Conservation (phyloP, 2,113 vertebrate species). For the Hemibagrus wyckioides region DNA sequence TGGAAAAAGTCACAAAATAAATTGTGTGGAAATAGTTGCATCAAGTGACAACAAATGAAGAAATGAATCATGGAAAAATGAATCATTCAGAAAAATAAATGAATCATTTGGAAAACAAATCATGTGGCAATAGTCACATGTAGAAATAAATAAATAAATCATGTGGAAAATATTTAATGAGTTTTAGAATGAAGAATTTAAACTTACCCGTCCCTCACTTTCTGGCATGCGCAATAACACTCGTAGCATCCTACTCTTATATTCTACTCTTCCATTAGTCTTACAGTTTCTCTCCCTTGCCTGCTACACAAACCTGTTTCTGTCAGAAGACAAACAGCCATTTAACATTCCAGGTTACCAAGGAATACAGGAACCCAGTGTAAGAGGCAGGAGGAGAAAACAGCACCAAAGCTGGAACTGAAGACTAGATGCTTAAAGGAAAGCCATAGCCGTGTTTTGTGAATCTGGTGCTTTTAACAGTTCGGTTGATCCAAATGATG, state of each 20-base stretch:
- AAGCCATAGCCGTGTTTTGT: neutral
- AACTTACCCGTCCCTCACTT: conserved; percentile 30
- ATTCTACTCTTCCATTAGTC: conserved; percentile 59
- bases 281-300: conserved; percentile 45
- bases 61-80: no score
- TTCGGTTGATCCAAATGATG: neutral
- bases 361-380: conserved; percentile 54
- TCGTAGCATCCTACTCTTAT: conserved; percentile 51
- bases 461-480: no score
- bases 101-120: no score
- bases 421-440: neutral
- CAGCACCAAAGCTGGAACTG: no score
- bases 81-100: no score
- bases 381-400: conserved; percentile 40
- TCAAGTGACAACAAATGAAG: no score
- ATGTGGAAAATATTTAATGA: neutral
- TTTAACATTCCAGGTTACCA: conserved; percentile 63
- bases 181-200: neutral
- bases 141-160: no score
- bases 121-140: no score
- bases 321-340: conserved; percentile 52
- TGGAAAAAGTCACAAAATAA: no score
- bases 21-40: no score
- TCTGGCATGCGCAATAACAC: conserved; percentile 65
- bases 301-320: conserved; percentile 44